Evolutionary conservation across 2,888 invertebrate species (phyloP).

Genomic region (Subacronicta megacephala): DNA sequence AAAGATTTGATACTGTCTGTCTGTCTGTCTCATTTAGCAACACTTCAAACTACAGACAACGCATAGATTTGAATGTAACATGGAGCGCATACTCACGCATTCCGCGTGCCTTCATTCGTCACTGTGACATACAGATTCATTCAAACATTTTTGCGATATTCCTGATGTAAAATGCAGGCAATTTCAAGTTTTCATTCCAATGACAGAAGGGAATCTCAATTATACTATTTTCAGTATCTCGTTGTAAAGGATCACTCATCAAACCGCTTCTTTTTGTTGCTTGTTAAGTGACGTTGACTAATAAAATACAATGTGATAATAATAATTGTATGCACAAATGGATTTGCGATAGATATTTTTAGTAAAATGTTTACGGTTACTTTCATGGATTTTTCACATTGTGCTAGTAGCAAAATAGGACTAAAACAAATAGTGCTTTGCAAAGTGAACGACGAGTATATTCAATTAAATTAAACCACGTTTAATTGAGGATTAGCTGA

Average conservation of each 20-base stretch:
- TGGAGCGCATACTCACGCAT: constrained; percentile 18
- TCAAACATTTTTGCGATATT: constrained; percentile 34
- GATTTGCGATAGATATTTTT: too few species aligned
- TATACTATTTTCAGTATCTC: background rate
- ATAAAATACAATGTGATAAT: too few species aligned
- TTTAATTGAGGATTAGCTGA: constrained; percentile 38
- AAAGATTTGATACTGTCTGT: constrained; percentile 41
- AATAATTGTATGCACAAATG: too few species aligned
- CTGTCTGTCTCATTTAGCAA: constrained; percentile 21
- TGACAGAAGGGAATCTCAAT: constrained; percentile 1
- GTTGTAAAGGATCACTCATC: too few species aligned
- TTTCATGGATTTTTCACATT: too few species aligned
- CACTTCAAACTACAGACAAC: constrained; percentile 35
- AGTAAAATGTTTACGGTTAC: too few species aligned
- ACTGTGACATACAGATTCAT: constrained; percentile 30
- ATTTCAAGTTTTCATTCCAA: constrained; percentile 12
- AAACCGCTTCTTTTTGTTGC: background rate
- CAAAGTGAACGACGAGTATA: constrained; percentile 10
- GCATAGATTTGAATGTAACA: constrained; percentile 30
- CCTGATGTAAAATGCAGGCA: constrained; percentile 8
- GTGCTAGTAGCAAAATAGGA: background rate
- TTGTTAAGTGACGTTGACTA: too few species aligned
- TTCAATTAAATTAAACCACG: constrained; percentile 27
- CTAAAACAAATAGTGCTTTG: background rate
- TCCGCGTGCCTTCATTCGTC: constrained; percentile 26